Base-by-base conservation (phyloP, 2,888 invertebrate genomes). In the Calliphora vomitoria region DNA sequence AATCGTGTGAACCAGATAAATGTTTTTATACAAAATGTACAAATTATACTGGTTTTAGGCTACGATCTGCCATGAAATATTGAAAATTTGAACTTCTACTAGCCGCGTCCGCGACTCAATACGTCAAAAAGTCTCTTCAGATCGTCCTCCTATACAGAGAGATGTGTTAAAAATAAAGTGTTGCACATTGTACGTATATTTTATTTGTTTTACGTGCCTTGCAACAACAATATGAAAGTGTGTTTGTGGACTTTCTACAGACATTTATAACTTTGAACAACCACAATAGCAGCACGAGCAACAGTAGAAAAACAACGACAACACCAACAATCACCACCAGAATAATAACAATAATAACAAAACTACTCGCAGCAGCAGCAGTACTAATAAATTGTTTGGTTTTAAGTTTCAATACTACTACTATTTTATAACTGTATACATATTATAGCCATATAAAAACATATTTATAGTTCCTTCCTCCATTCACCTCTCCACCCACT, bases 371-470 rank as follows among this genome's bases (percentile, higher is more conserved):
- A 35, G 35, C 35, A 50, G n/a, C 64, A 58, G 20, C 25, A 4
- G 55, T 18, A 76, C 66, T 83, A 87, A 83, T 87, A 87, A 81
- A 83, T 87, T 83, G 72, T 87, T 83, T 80, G 83, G 83, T 87
- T 87, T 86, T 87, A 81, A 83, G 83, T 83, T 87, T 84, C 84
- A 80, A 83, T 55, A 55, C 44, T 71, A 72, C 82, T 55, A 55
- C 44, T 71, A 76, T 86, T 86, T 86, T 72, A 78, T 78, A 82
- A 71, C 66, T 66, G 44, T 44, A 41, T 58, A 76, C 35, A 82
- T 71, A 68, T 79, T 78, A 25, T 76, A 76, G 66, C 50, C 44
- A 58, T 82, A 66, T 44, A 38, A 55, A 35, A 15, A 47, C 15
- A 41, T 35, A 41, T 38, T 55, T 35, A 31, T 47, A 62, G 47